Base-by-base conservation (phyloP, 2,113 vertebrate species). In the Gymnorhina tibicen region DNA sequence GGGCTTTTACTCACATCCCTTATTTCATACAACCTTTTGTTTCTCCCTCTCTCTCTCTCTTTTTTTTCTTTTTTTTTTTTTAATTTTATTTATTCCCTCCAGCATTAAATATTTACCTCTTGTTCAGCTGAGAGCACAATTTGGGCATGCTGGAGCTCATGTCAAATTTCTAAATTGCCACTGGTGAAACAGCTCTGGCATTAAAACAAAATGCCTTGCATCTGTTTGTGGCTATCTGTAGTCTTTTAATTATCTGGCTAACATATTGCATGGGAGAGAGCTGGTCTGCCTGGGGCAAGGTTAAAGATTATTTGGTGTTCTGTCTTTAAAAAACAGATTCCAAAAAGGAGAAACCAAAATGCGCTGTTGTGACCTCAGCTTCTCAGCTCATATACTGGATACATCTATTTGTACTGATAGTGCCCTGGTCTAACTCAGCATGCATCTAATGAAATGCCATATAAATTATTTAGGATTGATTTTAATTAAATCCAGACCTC, bases 401-500 rank as follows among this genome's bases (percentile, higher is more conserved):
- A 32, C 49, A 16, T 84, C 37, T 56, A 4, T 88, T 85, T 53
- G 67, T 50, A 16, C 42, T 55, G 67, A 55, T 47, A 27, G 39
- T 75, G 82, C 59, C 78, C 63, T 77, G 90, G 33, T 91, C 64
- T 84, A 67, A 56, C 44, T 81, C 93, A 53, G 85, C 49, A 30
- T 30, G 33, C 64, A 11, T 81, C 91, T 87, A 76, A 92, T 93
- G 72, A 95, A 95, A 89, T 89, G 66, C 56, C 52, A 69, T 47
- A 39, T 84, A 78, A 93, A 93, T 95, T 77, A 95, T 84, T 91
- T 53, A 95, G 46, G 93, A 82, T 84, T 68, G 73, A 60, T 91
- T 96, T 96, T 87, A 91, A 96, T 87, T 94, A 92, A 92, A 94
- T 76, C 44, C 80, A 86, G 86, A 49, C 66, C 68, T 85, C 76